Conservation (phyloP, 2,888 invertebrate genomes). For the Beris chalybata region DNA sequence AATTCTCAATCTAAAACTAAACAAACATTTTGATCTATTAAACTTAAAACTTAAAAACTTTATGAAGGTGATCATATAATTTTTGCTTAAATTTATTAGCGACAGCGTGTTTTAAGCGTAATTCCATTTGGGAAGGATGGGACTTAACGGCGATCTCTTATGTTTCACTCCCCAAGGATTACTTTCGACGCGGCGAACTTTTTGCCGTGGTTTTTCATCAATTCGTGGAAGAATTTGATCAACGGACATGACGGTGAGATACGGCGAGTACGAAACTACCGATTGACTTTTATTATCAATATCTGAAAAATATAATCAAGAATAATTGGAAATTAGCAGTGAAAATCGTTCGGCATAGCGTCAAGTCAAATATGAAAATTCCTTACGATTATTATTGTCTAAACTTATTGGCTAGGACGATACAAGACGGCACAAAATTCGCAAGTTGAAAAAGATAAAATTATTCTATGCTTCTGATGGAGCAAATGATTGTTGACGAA, state of each 20-base stretch:
- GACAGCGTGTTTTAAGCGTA: not conserved
- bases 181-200: not conserved
- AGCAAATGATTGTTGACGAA: constrained; percentile 54
- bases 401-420: too few relatives aligned
- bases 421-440: too few relatives aligned
- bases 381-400: too few relatives aligned
- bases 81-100: too few relatives aligned
- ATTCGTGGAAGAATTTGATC: constrained; percentile 19
- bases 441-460: too few relatives aligned
- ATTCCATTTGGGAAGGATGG: constrained; percentile 11
- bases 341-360: too few relatives aligned
- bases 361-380: too few relatives aligned
- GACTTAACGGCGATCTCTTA: not conserved
- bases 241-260: constrained; percentile 15
- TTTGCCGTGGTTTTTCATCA: constrained; percentile 12
- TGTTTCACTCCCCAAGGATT: constrained; percentile 1
- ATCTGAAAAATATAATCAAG: not conserved
- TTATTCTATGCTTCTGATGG: constrained; percentile 46
- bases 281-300: not conserved
- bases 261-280: constrained; percentile 12
- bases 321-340: too few relatives aligned
- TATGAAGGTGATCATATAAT: too few relatives aligned
- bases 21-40: too few relatives aligned
- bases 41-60: too few relatives aligned
- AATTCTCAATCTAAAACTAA: too few relatives aligned